phyloP scores from a whole-genome alignment of 1,140 invertebrate species.

The Latrodectus geometricus region DNA sequence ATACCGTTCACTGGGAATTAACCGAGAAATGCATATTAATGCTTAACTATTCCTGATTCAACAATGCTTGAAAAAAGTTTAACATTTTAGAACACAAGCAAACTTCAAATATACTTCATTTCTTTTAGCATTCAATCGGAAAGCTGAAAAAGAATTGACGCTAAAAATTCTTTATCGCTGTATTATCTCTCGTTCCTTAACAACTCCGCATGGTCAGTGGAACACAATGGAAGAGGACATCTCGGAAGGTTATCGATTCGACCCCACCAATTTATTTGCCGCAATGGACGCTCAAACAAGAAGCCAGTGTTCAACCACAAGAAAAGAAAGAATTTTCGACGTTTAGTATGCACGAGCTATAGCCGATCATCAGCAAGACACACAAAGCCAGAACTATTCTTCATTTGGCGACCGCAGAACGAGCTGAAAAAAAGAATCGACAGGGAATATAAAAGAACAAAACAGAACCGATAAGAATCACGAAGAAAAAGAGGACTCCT shows the following conservation, averaged over 20 bases:
- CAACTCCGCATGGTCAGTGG: no score
- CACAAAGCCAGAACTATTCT: constrained; percentile 3
- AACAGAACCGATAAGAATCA: constrained; percentile 22
- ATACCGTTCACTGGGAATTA: no score
- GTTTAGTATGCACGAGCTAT: constrained; percentile 24
- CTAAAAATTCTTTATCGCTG: no score
- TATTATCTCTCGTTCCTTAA: no score
- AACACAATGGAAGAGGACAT: no score
- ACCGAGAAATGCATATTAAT: no score
- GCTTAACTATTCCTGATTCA: no score
- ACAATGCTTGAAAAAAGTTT: no score
- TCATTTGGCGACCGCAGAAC: background rate
- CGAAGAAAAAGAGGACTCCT: background rate
- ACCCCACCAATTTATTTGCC: background rate
- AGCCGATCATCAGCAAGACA: constrained; percentile 12
- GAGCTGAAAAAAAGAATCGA: background rate
- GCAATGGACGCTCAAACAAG: background rate
- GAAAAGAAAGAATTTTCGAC: background rate
- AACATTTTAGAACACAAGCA: no score
- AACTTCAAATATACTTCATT: no score
- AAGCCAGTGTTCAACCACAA: background rate
- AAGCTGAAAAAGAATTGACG: no score
- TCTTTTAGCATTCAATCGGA: no score
- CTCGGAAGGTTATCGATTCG: background rate
- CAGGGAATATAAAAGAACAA: constrained; percentile 19